These are phyloP conservation scores for Cataglyphis rosenhaueri DNA, from an alignment of 2,888 invertebrate species.

Conservation along the genomic window DNA sequence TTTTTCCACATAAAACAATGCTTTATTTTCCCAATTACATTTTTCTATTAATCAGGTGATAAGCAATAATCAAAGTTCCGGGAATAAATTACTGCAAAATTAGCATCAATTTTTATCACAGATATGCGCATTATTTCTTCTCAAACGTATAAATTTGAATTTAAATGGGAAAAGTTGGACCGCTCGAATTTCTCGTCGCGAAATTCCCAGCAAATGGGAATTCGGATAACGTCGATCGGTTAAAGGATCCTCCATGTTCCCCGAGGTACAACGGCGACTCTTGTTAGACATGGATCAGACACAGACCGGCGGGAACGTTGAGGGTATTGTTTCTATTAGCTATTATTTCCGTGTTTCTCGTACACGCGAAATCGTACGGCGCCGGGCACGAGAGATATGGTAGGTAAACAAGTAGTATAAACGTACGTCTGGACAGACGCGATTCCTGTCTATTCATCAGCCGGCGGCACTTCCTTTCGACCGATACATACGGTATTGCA, in stretches of 20 bases:
- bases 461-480: not conserved
- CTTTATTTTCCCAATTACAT: not conserved
- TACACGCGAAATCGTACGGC: not conserved
- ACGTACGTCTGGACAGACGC: not conserved
- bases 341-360: constrained; percentile 66
- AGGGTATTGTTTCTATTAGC: constrained; percentile 69
- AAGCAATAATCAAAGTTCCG: not conserved
- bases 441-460: not conserved
- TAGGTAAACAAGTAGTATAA: not conserved
- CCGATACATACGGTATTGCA: not conserved
- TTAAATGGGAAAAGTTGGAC: constrained; percentile 68
- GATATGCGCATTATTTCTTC: constrained; percentile 20
- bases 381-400: not conserved
- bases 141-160: constrained; percentile 68
- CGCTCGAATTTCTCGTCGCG: constrained; percentile 45
- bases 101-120: constrained; percentile 15
- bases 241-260: constrained; percentile 27
- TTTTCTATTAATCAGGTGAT: not conserved
- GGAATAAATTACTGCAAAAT: constrained; percentile 7
- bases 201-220: constrained; percentile 33
- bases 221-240: constrained; percentile 25
- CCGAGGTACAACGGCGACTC: constrained; percentile 45
- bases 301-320: constrained; percentile 4
- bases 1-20: not conserved
- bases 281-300: constrained; percentile 10